Percentiles rank a stretch among this genome's conserved stretches.
phyloP scores from a whole-genome alignment of 2,113 vertebrate species.

The Australoheros scitulus region DNA sequence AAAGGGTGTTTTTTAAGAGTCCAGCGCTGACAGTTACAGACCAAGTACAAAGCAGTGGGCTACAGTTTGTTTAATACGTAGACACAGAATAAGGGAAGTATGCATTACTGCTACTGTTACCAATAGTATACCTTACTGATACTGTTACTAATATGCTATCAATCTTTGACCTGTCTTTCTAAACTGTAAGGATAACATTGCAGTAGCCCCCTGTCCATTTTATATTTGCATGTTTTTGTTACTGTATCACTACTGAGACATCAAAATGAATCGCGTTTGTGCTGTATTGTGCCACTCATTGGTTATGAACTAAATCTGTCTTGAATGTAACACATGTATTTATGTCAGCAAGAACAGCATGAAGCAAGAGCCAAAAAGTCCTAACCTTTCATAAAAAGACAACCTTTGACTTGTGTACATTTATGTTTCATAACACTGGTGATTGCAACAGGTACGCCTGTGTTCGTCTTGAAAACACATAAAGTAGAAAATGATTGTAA shows the following conservation, averaged over 20 bases:
- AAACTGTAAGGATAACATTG: background rate
- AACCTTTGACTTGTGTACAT: conserved; percentile 2
- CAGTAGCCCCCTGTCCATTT: background rate
- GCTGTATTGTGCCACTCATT: background rate
- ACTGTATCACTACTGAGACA: background rate
- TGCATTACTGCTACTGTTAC: background rate
- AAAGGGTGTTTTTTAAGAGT: background rate
- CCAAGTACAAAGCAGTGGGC: background rate
- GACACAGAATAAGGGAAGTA: background rate
- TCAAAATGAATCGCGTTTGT: background rate
- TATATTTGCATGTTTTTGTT: background rate
- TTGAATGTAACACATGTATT: background rate
- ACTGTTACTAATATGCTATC: background rate
- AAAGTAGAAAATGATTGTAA: conserved; percentile 16
- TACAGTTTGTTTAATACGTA: background rate
- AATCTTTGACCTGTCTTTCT: background rate
- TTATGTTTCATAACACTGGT: conserved; percentile 14
- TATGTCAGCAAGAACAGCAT: background rate
- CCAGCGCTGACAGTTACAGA: background rate
- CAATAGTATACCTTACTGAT: background rate
- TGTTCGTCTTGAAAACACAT: background rate
- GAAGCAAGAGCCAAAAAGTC: background rate
- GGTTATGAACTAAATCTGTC: background rate
- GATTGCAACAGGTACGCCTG: conserved; percentile 31
- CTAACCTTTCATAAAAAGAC: background rate